phyloP scores from a whole-genome alignment of 2,113 vertebrate species.

The Megatriorchis doriae region DNA sequence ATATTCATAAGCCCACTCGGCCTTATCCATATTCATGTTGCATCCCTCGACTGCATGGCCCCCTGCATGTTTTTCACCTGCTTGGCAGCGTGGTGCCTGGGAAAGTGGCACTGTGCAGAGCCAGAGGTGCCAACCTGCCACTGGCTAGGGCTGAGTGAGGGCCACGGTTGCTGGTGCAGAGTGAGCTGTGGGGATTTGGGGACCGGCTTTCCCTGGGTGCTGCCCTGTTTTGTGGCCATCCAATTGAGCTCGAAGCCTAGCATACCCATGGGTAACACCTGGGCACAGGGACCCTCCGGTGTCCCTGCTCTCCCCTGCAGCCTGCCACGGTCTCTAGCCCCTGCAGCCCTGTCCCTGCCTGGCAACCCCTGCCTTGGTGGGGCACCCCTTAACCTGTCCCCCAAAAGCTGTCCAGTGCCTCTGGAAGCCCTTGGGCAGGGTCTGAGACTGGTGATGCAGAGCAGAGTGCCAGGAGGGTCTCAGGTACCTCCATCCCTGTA shows the following conservation, averaged over 20 bases:
- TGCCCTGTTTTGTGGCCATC: background rate
- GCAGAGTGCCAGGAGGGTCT: background rate
- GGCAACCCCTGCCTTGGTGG: background rate
- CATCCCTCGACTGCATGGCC: background rate
- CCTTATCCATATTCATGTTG: conserved; percentile 58
- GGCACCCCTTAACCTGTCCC: background rate
- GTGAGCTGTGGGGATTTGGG: background rate
- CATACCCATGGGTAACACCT: background rate
- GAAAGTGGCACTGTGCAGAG: background rate
- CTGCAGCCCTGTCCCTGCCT: background rate
- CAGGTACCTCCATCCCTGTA: background rate
- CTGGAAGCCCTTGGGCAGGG: background rate
- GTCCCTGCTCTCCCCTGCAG: background rate
- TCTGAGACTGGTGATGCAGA: background rate
- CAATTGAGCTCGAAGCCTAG: background rate
- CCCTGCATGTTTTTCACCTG: background rate
- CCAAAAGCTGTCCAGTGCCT: background rate
- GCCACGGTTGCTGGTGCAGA: background rate
- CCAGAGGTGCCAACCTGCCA: background rate
- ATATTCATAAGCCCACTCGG: conserved; percentile 63
- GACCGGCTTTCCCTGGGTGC: background rate
- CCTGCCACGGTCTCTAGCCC: background rate
- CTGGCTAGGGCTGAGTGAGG: background rate
- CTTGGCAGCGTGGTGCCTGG: background rate
- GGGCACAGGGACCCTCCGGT: background rate